Conservation (phyloP, 2,797 vertebrate genomes). For the Austrolebias charrua region DNA sequence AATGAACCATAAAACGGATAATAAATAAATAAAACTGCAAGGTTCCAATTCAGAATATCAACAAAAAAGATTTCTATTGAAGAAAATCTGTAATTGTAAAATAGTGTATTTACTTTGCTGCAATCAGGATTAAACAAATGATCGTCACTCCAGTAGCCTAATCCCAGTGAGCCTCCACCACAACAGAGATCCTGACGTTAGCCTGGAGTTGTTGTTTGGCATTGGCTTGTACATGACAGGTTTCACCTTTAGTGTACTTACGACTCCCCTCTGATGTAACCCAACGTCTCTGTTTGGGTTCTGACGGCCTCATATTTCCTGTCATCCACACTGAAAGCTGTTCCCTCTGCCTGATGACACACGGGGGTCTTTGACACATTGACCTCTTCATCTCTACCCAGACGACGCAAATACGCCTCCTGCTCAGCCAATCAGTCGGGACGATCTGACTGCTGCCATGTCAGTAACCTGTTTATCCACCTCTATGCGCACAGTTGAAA, state of each 20-base stretch:
- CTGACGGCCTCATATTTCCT: constrained; percentile 9
- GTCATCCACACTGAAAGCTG: constrained; percentile 6
- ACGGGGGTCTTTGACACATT: constrained; percentile 13
- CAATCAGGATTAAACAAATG: neutral
- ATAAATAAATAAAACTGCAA: no score
- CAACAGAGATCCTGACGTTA: constrained; percentile 18
- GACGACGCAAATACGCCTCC: constrained; percentile 48
- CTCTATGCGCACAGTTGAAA: constrained; percentile 12
- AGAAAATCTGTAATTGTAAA: no score
- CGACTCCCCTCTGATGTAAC: constrained; percentile 8
- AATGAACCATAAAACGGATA: neutral
- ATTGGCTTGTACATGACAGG: neutral
- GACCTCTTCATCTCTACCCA: constrained; percentile 7
- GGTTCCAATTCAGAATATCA: no score
- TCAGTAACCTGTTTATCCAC: constrained; percentile 16
- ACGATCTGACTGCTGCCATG: neutral
- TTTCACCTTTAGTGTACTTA: neutral
- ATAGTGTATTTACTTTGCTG: constrained; percentile 4
- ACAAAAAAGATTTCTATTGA: no score
- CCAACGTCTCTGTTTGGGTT: constrained; percentile 44
- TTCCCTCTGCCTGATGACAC: constrained; percentile 39
- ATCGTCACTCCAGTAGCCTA: constrained; percentile 9
- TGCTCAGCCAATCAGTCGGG: constrained; percentile 57
- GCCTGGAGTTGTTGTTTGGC: constrained; percentile 41
- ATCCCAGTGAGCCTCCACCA: constrained; percentile 8